phyloP scores from a whole-genome alignment of 2,113 vertebrate species.

The Excalfactoria chinensis region DNA sequence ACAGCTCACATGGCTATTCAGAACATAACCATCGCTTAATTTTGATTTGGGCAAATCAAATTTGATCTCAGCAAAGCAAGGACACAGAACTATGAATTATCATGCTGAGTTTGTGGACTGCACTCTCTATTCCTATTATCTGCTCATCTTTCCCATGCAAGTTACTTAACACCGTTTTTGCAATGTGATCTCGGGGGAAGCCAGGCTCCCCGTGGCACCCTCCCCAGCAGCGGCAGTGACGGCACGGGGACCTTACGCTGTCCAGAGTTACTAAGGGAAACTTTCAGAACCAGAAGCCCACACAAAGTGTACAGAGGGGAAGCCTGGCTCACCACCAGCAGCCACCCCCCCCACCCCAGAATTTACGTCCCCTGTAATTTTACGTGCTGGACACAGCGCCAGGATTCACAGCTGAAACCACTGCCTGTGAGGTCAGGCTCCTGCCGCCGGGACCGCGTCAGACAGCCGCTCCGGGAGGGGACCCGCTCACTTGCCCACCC shows the following conservation, averaged over 20 bases:
- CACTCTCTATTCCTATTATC: accelerated
- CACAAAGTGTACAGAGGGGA: neutral
- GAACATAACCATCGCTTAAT: neutral
- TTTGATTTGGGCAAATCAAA: neutral
- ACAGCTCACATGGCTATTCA: accelerated
- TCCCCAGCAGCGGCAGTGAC: accelerated
- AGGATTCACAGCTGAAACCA: neutral
- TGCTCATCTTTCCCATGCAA: accelerated
- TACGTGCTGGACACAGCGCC: neutral
- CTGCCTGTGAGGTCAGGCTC: neutral
- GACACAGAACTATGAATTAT: accelerated
- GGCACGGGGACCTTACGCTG: neutral
- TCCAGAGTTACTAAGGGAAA: accelerated
- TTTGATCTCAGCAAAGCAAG: neutral
- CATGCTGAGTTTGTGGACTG: neutral
- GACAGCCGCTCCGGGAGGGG: neutral
- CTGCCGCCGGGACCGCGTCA: neutral
- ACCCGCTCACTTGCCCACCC: neutral
- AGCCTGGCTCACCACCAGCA: accelerated
- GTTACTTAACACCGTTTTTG: neutral
- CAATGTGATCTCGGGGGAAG: neutral
- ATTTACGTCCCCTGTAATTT: neutral
- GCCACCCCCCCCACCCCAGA: neutral
- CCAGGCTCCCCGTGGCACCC: neutral
- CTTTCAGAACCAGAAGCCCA: accelerated